A percentile compares a stretch with the other conserved stretches of the same genome.
phyloP scores from a whole-genome alignment of 2,113 vertebrate species.

The Carassius carassius region DNA sequence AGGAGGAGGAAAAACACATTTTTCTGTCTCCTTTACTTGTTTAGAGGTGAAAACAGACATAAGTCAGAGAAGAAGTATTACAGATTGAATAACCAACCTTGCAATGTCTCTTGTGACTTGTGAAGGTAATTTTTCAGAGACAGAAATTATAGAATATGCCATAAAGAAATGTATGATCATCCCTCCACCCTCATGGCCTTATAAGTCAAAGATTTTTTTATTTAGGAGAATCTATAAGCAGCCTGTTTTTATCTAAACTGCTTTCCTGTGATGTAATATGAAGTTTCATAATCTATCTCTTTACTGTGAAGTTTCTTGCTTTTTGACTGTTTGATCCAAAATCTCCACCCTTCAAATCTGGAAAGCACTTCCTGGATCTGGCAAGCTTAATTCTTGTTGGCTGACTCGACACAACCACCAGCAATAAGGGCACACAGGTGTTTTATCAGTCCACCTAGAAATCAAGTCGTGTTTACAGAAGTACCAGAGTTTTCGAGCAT shows the following conservation, averaged over 20 bases:
- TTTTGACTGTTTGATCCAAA: neutral
- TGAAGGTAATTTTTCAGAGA: neutral
- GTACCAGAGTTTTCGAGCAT: neutral
- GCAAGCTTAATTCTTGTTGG: neutral
- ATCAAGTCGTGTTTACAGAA: neutral
- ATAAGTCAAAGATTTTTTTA: neutral
- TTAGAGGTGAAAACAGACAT: conserved; percentile 30
- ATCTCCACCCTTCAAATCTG: neutral
- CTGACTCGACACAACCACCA: neutral
- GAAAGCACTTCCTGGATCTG: neutral
- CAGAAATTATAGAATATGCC: neutral
- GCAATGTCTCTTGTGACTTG: conserved; percentile 4
- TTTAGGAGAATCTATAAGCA: neutral
- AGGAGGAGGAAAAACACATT: conserved; percentile 19
- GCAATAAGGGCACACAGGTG: too few relatives aligned
- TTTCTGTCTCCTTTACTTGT: conserved; percentile 32
- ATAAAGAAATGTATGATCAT: neutral
- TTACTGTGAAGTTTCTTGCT: neutral
- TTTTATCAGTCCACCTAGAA: neutral
- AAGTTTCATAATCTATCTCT: neutral
- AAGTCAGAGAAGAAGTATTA: conserved; percentile 11
- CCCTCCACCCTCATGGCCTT: neutral
- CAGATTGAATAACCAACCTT: neutral
- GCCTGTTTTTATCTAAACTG: neutral
- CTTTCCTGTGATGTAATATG: neutral